These are phyloP conservation scores for Iselma pallidipennis DNA, from an alignment of 2,888 invertebrate species.

Conservation along the genomic window DNA sequence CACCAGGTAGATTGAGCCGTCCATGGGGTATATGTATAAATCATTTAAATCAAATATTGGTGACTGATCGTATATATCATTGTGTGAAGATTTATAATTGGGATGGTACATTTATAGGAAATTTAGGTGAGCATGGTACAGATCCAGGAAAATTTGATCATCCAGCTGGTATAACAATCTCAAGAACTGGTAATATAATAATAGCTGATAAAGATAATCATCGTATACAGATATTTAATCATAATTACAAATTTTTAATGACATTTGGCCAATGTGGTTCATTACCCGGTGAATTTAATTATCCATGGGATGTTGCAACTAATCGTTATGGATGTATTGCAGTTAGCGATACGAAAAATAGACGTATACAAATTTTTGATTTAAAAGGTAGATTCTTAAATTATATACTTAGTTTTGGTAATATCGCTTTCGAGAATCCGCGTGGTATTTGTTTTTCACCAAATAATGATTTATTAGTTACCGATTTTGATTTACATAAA, in stretches of 20 bases:
- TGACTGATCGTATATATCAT: background rate
- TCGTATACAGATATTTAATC: slow-evolving; percentile 81
- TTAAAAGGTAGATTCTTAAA: slow-evolving; percentile 77
- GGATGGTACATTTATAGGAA: background rate
- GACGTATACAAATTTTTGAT: slow-evolving; percentile 83
- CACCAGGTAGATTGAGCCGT: background rate
- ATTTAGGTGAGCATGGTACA: background rate
- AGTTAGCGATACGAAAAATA: slow-evolving; percentile 90
- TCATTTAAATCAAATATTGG: background rate
- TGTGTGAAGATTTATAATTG: background rate
- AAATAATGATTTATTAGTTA: slow-evolving; percentile 81
- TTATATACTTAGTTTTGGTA: slow-evolving; percentile 77
- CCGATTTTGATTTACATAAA: slow-evolving; percentile 93
- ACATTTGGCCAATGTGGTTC: slow-evolving; percentile 87
- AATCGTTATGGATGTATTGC: slow-evolving; percentile 79
- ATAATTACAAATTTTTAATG: slow-evolving; percentile 74
- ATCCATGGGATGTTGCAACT: slow-evolving; percentile 93
- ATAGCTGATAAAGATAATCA: slow-evolving; percentile 97
- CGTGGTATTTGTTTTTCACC: slow-evolving; percentile 87
- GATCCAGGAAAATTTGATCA: slow-evolving; percentile 80
- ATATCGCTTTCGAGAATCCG: slow-evolving; percentile 72
- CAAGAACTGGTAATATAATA: slow-evolving; percentile 75
- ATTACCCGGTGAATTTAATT: slow-evolving; percentile 86
- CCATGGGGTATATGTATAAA: background rate
- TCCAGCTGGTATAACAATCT: slow-evolving; percentile 85